Base-by-base conservation (phyloP, 2,888 invertebrate species). In the Cyaniris semiargus region DNA sequence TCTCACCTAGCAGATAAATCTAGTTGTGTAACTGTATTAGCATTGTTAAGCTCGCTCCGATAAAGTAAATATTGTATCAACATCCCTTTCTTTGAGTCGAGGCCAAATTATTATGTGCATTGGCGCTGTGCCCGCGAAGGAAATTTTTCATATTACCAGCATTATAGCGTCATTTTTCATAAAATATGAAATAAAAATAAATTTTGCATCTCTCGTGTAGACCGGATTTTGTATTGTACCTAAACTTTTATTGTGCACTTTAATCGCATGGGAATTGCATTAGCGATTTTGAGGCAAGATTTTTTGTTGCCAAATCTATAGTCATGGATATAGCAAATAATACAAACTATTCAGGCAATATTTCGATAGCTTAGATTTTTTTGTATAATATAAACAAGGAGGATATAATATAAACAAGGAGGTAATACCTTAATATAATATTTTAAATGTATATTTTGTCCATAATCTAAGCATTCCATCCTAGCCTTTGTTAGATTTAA, bases 71-170 rank as follows among this genome's bases (percentile, higher is more conserved):
- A 77, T 58, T 78, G 78, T 79, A 78, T 79, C 78, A 76, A 76
- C 78, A 70, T 78, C 78, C 76, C 79, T 81, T 81, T 80, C 81
- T 82, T 81, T 82, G 81, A 83, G 80, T 80, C 79, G 81, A 80
- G 78, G 81, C 82, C 82, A 83, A 83, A 83, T 82, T 82, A 83
- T 82, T 82, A 81, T 83, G 81, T 83, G 80, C 80, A 82, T 81
- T 83, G 82, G 83, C 82, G 80, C 77, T 71, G 72, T 81, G 83
- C 84, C 83, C 81, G 80, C 79, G 60, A 80, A 81, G 79, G 80
- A 79, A 82, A 82, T 81, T 81, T 82, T 82, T 80, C 80, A 81
- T 82, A 80, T 82, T 81, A 80, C 72, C 81, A 80, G 80, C 78
- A 79, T 80, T 81, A 81, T 80, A 80, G 78, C 78, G 75, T 79